phyloP scores from a whole-genome alignment of 92 coral and sea anemone species.

The Porites lobata region DNA sequence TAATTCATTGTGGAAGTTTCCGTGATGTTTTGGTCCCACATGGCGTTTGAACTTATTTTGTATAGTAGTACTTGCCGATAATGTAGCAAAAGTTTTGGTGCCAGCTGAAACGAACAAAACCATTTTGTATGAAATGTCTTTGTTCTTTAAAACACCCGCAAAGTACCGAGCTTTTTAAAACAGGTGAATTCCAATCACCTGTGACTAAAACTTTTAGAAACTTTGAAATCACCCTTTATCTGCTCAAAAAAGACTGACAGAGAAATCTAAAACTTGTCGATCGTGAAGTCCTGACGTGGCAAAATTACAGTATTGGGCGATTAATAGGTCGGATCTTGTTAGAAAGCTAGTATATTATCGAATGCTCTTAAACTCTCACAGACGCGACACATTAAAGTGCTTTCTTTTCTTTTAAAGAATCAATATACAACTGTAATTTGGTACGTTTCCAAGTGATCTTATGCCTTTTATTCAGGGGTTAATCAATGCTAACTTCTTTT shows the following conservation, averaged over 20 bases:
- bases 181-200: constrained; percentile 22
- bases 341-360: neutral
- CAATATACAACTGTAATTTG: too few species aligned
- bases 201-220: neutral
- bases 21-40: neutral
- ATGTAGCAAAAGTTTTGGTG: neutral
- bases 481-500: too few species aligned
- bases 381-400: constrained; percentile 12
- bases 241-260: neutral
- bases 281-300: neutral
- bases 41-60: neutral
- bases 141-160: constrained; percentile 4
- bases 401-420: neutral
- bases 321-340: neutral
- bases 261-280: neutral
- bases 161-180: neutral
- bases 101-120: neutral
- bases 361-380: constrained; percentile 3
- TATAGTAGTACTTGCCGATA: neutral
- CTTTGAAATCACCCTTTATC: neutral
- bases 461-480: too few species aligned
- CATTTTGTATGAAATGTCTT: neutral
- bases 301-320: neutral
- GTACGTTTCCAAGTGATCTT: neutral
- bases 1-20: neutral